Base-by-base conservation (phyloP, 2,797 vertebrate species). In the Chromobotia macracanthus region DNA sequence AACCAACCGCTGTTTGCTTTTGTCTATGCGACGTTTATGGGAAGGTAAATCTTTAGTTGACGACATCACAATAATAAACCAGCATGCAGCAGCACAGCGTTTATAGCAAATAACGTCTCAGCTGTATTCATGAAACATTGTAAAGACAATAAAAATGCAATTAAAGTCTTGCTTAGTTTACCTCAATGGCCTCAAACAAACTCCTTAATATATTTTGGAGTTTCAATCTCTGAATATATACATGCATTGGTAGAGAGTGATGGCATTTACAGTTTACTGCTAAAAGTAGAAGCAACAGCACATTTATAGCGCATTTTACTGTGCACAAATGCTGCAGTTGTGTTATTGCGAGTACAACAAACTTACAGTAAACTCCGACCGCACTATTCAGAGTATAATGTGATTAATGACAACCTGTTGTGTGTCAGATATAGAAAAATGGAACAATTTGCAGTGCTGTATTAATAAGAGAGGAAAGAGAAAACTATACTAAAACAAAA, bases 121-220 rank as follows among this genome's bases (percentile, higher is more conserved):
- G 70, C 35, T 44, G 19, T 23, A 13, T 58, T 35, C 0, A n/a
- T 72, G 15, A 58, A 60, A 48, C 71, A 31, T 13, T 46, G 56
- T 16, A 28, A 60, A 73, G 12, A 51, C 31, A 56, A 56, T 19
- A 71, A 51, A 53, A 71, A 71, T 60, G 56, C 23, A 35, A 31
- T 35, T n/a, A 71, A 2, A 19, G 48, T 53, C 46, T 21, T 53
- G 18, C 55, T 55, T 55, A 55, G 31, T 71, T 71, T n/a, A 38
- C 53, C 68, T 35, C 3, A 38, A 71, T 3, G 19, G 68, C 5
- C 28, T 16, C 51, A 56, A 38, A 13, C n/a, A 56, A 21, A 56
- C 41, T 5, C 5, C 46, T 3, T n/a, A 38, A 70, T 70, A 56
- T 56, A 38, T 71, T 56, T 28, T n/a, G n/a, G n/a, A n/a, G n/a